These are phyloP conservation scores for Echinops telfairi DNA, from an alignment of 2,113 vertebrate genomes.

Conservation along the genomic window DNA sequence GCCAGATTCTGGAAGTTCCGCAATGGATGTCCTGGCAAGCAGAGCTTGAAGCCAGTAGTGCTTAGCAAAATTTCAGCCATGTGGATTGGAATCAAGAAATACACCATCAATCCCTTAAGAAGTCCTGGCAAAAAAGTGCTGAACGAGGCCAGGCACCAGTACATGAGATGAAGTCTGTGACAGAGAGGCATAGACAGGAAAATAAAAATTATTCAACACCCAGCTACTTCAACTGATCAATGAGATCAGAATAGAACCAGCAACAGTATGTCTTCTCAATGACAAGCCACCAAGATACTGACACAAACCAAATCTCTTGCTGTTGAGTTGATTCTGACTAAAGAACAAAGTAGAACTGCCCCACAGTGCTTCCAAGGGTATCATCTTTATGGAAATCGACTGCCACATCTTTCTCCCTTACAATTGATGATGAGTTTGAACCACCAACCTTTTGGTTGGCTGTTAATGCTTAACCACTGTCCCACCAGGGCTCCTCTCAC, in stretches of 20 bases:
- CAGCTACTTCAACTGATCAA: not conserved
- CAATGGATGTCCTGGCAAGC: not conserved
- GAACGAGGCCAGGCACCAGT: not conserved
- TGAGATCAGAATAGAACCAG: conserved; percentile 37
- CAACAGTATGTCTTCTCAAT: not conserved
- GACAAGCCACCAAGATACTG: not conserved
- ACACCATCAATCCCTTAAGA: conserved; percentile 41
- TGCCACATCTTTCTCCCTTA: not conserved
- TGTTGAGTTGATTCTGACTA: not conserved
- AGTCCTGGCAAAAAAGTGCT: not conserved
- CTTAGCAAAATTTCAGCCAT: conserved; percentile 8
- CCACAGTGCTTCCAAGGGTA: not conserved
- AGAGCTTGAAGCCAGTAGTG: conserved; percentile 4
- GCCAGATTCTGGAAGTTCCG: conserved; percentile 13
- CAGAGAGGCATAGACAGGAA: not conserved
- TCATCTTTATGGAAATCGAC: not conserved
- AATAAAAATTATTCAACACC: conserved; percentile 37
- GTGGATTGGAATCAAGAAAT: conserved; percentile 48
- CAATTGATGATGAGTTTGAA: too few relatives aligned
- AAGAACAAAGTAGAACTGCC: not conserved
- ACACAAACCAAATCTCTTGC: not conserved
- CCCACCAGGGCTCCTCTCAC: too few relatives aligned
- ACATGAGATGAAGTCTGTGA: not conserved
- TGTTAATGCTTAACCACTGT: too few relatives aligned
- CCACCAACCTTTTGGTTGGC: too few relatives aligned